Conservation (phyloP, 2,797 vertebrate genomes). For the Micromesistius poutassou region DNA sequence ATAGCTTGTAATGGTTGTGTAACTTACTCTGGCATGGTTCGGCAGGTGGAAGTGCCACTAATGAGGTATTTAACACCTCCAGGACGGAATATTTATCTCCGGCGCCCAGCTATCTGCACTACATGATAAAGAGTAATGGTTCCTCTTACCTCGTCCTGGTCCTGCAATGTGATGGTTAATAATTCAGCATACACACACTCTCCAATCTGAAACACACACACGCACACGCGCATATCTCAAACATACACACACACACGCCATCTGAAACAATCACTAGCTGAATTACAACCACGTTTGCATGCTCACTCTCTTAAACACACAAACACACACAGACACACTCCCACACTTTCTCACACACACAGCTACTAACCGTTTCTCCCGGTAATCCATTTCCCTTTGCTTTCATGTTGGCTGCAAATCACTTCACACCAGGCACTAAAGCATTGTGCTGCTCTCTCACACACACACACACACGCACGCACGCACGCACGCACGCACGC, state of each 20-base stretch:
- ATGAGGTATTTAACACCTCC: neutral
- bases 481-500: neutral
- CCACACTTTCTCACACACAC: neutral
- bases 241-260: neutral
- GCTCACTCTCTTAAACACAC: neutral
- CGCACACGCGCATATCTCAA: neutral
- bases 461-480: slow-evolving; percentile 3
- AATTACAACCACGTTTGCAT: neutral
- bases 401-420: neutral
- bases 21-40: neutral
- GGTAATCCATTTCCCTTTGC: neutral
- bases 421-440: neutral
- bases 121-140: neutral
- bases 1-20: neutral
- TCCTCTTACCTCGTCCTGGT: neutral
- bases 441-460: neutral
- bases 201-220: neutral
- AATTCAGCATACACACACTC: neutral
- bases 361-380: neutral
- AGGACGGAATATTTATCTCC: neutral
- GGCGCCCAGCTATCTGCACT: neutral
- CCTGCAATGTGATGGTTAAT: neutral
- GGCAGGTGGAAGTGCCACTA: neutral
- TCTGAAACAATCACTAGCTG: neutral
- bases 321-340: neutral